These are phyloP conservation scores for Neodiprion lecontei DNA, from an alignment of 1,140 invertebrate genomes.

Conservation along the genomic window DNA sequence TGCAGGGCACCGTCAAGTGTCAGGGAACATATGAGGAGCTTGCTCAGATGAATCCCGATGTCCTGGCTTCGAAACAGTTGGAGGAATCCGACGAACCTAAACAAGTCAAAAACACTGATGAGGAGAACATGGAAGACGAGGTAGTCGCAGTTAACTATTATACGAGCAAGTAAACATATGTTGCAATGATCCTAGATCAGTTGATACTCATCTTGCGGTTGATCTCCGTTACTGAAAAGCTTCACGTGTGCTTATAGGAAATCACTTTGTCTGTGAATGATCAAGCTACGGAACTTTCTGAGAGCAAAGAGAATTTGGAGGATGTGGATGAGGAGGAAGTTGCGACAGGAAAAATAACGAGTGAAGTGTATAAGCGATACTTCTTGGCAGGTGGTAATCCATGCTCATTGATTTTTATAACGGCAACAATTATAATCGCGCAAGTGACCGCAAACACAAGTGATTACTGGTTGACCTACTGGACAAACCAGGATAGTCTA, in stretches of 20 bases:
- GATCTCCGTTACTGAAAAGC: no score
- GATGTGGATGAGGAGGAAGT: constrained; percentile 39
- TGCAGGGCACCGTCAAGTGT: constrained; percentile 64
- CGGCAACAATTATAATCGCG: constrained; percentile 68
- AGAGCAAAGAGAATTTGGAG: constrained; percentile 19
- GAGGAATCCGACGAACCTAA: constrained; percentile 28
- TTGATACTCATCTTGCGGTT: no score
- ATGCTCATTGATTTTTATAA: constrained; percentile 64
- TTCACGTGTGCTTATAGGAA: no score
- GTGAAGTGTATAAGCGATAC: constrained; percentile 69
- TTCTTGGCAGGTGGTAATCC: constrained; percentile 71
- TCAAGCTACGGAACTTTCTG: no score
- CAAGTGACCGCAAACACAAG: constrained; percentile 73
- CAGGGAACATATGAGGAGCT: constrained; percentile 67
- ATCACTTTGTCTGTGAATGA: no score
- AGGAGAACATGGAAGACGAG: constrained; percentile 41
- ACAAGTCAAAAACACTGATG: constrained; percentile 43
- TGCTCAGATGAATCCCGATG: constrained; percentile 61
- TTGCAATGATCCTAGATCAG: no score
- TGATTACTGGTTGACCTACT: constrained; percentile 84
- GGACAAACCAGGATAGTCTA: constrained; percentile 62
- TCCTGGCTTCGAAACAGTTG: constrained; percentile 46
- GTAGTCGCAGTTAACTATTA: not conserved
- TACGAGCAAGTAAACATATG: no score
- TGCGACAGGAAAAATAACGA: constrained; percentile 64